A percentile compares a stretch with the other conserved stretches of the same genome.
Evolutionary conservation across 1,140 invertebrate species (phyloP).

Genomic region (Drosophila guanche): DNA sequence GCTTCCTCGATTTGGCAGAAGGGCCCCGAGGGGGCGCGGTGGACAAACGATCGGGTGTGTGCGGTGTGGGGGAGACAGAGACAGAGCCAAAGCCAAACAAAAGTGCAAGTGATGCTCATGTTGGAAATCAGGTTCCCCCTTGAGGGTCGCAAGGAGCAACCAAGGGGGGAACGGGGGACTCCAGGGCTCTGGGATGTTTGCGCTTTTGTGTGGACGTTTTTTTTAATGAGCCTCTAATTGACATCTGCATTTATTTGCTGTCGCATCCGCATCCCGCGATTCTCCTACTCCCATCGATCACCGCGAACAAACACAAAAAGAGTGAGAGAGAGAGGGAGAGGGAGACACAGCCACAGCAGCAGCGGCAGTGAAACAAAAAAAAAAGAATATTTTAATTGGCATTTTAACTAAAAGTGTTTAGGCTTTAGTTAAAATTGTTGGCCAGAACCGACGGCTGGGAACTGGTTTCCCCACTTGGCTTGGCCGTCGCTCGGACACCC

Average conservation of each 20-base stretch:
- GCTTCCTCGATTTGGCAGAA: slow-evolving; percentile 38
- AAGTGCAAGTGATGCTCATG: slow-evolving; percentile 82
- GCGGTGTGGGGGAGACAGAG: slow-evolving; percentile 5
- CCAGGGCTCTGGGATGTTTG: slow-evolving; percentile 34
- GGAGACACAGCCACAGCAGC: too few species aligned
- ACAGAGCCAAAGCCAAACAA: slow-evolving; percentile 56
- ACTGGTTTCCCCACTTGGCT: slow-evolving; percentile 57
- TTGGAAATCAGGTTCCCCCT: slow-evolving; percentile 60
- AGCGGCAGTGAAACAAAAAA: slow-evolving; percentile 34
- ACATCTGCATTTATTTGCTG: slow-evolving; percentile 83
- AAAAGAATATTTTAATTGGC: slow-evolving; percentile 83
- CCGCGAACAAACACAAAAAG: slow-evolving; percentile 10
- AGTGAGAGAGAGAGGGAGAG: slow-evolving; percentile 23
- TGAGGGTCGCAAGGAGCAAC: background rate
- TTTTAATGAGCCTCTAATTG: slow-evolving; percentile 84
- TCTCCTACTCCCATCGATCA: slow-evolving; percentile 68
- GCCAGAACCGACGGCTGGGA: slow-evolving; percentile 41
- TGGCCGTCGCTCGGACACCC: too few species aligned
- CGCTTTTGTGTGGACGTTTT: slow-evolving; percentile 57
- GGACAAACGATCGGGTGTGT: too few species aligned
- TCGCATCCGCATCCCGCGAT: slow-evolving; percentile 32
- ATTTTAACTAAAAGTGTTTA: slow-evolving; percentile 84
- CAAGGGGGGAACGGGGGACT: slow-evolving; percentile 19
- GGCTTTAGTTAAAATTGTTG: slow-evolving; percentile 83
- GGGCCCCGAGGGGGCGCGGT: background rate